Evolutionary conservation across 2,797 vertebrate genomes (phyloP), one percentile per base, ranked within the genome.

Genomic region (Macrochelys suwanniensis): DNA sequence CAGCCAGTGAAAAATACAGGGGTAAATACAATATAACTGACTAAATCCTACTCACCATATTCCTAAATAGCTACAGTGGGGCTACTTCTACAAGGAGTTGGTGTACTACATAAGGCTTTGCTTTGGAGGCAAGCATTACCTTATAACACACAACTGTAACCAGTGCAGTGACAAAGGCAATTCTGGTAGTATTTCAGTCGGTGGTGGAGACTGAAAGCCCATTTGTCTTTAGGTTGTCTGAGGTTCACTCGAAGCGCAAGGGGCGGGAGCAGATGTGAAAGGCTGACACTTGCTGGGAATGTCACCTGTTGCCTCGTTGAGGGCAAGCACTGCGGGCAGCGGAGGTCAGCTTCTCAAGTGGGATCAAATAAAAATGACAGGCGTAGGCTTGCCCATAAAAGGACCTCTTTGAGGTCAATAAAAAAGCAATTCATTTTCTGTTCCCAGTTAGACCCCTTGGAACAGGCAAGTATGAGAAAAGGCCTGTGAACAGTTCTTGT

Each of bases 381-480:
- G 95, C 97, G 31, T 91, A 97, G 97, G 98, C 95, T 97, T 98
- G 95, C 84, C 97, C 57, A 88, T 98, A 98, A 99, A 98, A 98
- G 98, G 98, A 84, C 95, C 97, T 98, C 98, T 99, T 98, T 98
- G 98, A 98, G 97, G 97, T 92, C 61, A 28, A 93, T 91, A 93
- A 95, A 97, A 96, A 97, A 90, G 95, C 85, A 33, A 96, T 96
- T 98, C 96, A 97, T 94, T 94, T 97, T 96, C 92, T 95, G 95
- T 97, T 98, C 97, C 96, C 79, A 42, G 97, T 96, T 96, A 96
- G 94, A 94, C 90, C 79, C 89, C 91, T 97, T 94, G 97, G 97
- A 98, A 85, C 45, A 92, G 94, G 97, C 95, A 93, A 83, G 97
- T 98, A 98, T 98, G 99, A 98, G 98, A 99, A 98, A 97, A 97